Conservation (phyloP, 1,140 invertebrate species). For the Bombus picipes region DNA sequence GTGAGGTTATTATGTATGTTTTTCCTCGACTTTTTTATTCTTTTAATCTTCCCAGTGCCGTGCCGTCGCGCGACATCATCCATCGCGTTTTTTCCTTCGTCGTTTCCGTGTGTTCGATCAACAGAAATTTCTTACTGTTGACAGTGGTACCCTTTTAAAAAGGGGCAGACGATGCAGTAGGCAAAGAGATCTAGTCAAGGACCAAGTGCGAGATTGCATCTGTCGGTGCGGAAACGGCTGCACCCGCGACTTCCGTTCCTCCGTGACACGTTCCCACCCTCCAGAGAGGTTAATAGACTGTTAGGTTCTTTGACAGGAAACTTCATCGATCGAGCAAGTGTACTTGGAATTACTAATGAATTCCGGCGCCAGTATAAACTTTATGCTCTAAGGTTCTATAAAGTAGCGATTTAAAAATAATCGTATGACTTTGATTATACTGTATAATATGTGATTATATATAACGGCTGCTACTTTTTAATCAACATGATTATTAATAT, state of each 20-base stretch:
- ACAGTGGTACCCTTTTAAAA: slow-evolving; percentile 67
- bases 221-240: slow-evolving; percentile 77
- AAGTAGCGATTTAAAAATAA: too few species aligned
- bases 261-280: slow-evolving; percentile 71
- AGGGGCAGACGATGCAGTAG: slow-evolving; percentile 18
- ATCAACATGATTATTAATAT: background rate
- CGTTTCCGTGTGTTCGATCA: slow-evolving; percentile 58
- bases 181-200: slow-evolving; percentile 31
- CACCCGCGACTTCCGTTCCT: slow-evolving; percentile 73
- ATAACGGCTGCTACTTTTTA: too few species aligned
- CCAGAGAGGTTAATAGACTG: slow-evolving; percentile 66
- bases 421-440: too few species aligned
- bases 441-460: too few species aligned
- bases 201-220: slow-evolving; percentile 71
- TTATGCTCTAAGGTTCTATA: too few species aligned
- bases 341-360: background rate
- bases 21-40: background rate
- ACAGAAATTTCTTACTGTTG: slow-evolving; percentile 61
- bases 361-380: background rate
- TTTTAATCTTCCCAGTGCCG: slow-evolving; percentile 8
- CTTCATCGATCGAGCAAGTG: slow-evolving; percentile 42
- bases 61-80: slow-evolving; percentile 43
- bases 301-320: slow-evolving; percentile 16
- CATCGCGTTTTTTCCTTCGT: slow-evolving; percentile 36
- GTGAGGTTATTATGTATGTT: background rate